Conservation (phyloP, 2,113 vertebrate genomes). For the Morphnarchus princeps region DNA sequence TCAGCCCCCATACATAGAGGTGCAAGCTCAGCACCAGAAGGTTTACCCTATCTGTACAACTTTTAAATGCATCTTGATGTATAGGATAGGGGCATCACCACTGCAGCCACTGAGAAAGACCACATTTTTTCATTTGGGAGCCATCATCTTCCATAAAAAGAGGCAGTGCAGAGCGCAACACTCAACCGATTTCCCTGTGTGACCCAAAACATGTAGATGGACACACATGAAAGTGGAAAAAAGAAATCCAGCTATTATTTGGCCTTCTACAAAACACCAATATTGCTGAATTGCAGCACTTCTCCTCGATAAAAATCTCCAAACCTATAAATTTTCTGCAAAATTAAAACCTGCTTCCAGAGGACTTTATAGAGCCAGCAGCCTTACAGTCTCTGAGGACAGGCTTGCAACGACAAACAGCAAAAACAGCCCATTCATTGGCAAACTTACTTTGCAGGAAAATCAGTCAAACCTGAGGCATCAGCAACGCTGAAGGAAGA, state of each 20-base stretch:
- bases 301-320: not conserved
- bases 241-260: not conserved
- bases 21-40: not conserved
- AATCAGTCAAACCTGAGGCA: not conserved
- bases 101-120: not conserved
- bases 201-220: not conserved
- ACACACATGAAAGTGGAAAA: not conserved
- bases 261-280: not conserved
- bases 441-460: not conserved
- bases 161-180: too few species aligned
- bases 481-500: not conserved
- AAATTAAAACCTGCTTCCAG: not conserved
- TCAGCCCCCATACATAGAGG: not conserved
- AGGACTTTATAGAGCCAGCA: not conserved
- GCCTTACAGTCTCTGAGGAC: not conserved
- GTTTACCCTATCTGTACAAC: not conserved
- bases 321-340: not conserved
- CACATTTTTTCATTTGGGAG: not conserved
- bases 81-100: not conserved
- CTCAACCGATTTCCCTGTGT: rapidly evolving
- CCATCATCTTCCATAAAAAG: not conserved
- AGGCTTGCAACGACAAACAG: not conserved
- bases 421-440: not conserved
- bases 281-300: not conserved
- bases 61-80: not conserved